These are phyloP conservation scores for Apamea anceps DNA, from an alignment of 2,888 invertebrate genomes.

Conservation along the genomic window DNA sequence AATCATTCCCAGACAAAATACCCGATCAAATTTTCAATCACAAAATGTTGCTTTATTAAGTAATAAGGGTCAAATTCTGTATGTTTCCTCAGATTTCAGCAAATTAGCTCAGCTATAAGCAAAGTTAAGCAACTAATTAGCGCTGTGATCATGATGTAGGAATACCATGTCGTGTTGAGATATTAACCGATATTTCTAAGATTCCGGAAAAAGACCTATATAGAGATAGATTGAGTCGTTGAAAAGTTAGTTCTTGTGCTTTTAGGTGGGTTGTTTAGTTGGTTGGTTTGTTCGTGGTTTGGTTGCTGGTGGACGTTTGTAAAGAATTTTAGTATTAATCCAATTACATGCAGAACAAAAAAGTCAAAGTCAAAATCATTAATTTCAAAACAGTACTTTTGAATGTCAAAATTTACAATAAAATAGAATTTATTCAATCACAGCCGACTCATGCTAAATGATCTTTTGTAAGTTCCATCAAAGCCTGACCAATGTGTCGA, in stretches of 20 bases:
- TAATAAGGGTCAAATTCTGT: slow-evolving; percentile 12
- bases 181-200: neutral
- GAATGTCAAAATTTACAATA: neutral
- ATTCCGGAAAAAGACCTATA: neutral
- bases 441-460: too few relatives aligned
- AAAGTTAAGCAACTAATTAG: slow-evolving; percentile 77
- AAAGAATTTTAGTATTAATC: neutral
- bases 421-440: neutral
- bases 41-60: neutral
- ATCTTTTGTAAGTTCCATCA: neutral
- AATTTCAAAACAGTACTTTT: neutral
- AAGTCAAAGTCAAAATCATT: too few relatives aligned
- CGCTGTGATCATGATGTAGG: slow-evolving; percentile 55
- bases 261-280: neutral
- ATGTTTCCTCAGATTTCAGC: slow-evolving; percentile 30
- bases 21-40: neutral
- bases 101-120: slow-evolving; percentile 73
- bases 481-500: neutral
- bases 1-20: neutral
- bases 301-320: too few relatives aligned
- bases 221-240: too few relatives aligned
- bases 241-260: neutral
- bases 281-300: too few relatives aligned
- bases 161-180: slow-evolving; percentile 39
- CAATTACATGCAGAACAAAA: neutral